Base-by-base conservation (phyloP, 2,797 vertebrate genomes). In the Platyrinchus mystaceus region DNA sequence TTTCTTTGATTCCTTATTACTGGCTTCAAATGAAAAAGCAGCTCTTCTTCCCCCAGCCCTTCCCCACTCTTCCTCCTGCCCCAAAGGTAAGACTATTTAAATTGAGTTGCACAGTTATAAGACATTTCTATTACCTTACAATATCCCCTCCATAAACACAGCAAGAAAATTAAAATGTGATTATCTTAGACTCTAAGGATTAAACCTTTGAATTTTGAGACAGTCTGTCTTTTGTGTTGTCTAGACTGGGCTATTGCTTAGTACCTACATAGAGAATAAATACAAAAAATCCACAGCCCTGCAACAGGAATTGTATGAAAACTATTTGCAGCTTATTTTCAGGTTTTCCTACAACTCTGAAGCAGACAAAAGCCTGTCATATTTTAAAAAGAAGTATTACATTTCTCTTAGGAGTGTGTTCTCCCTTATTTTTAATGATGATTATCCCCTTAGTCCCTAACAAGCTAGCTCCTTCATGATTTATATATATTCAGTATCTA, bases 141-240 rank as follows among this genome's bases (percentile, higher is more conserved):
- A 30, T 49, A 88, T 49, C 22, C 67, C 15, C 70, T 63, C 46
- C 68, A 62, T 53, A 50, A 84, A 84, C 6, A 71, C 28, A 64
- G 16, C 17, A 78, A 84, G 62, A 90, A 96, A 96, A 78, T 70
- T 22, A 46, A 60, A 84, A 60, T 84, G 9, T 37, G 14, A n/a
- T 70, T 94, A 41, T 41, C 19, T 82, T 63, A 74, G 12, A 39
- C 12, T 77, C 36, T 46, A 77, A 71, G 32, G 15, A 58, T 71
- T 78, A 78, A 77, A 67, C 5, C 5, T 53, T 34, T 78, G 22
- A 83, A 80, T 80, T n/a, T 9, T 71, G 27, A 55, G 16, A 62
- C 21, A 77, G 15, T 34, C 13, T 77, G 6, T n/a, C 9, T 34
- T 70, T 39, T 84, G 5, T 69, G 5, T 56, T 52, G 22, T 71